These are phyloP conservation scores for Psittacula cyanocephala DNA, from an alignment of 2,113 vertebrate genomes.

Conservation along the genomic window DNA sequence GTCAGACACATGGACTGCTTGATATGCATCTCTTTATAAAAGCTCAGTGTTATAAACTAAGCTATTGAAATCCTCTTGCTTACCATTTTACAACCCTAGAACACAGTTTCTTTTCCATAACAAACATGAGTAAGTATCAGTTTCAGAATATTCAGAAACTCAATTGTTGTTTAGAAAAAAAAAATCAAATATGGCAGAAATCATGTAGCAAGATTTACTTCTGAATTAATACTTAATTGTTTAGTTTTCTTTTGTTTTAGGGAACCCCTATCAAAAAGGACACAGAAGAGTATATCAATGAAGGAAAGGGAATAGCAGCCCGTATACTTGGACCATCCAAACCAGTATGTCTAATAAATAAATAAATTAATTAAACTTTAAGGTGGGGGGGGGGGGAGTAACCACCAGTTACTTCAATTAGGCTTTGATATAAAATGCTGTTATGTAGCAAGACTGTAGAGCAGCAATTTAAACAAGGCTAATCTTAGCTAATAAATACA, in stretches of 20 bases:
- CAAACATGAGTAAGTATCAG: neutral
- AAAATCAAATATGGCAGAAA: neutral
- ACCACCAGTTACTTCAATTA: neutral
- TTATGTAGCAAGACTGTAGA: neutral
- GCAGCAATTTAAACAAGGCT: neutral
- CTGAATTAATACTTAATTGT: neutral
- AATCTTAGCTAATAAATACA: neutral
- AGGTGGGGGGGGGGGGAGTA: neutral
- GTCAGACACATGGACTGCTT: neutral
- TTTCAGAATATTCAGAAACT: neutral
- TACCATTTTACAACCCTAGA: neutral
- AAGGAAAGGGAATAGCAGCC: conserved; percentile 92
- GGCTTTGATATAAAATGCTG: neutral
- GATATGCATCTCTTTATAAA: neutral
- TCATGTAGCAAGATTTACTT: neutral
- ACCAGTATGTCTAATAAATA: conserved; percentile 80
- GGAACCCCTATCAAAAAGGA: conserved; percentile 91
- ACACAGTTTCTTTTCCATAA: neutral
- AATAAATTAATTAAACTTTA: neutral
- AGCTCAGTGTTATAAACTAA: neutral
- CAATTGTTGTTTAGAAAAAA: neutral
- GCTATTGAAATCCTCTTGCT: neutral
- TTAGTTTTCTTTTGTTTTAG: conserved; percentile 65
- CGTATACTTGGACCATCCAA: conserved; percentile 93
- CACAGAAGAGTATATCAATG: conserved; percentile 84